Percentiles rank a stretch among this genome's conserved stretches.
These are phyloP conservation scores for Benthosema pterotum DNA, from an alignment of 2,797 vertebrate genomes.

Conservation along the genomic window DNA sequence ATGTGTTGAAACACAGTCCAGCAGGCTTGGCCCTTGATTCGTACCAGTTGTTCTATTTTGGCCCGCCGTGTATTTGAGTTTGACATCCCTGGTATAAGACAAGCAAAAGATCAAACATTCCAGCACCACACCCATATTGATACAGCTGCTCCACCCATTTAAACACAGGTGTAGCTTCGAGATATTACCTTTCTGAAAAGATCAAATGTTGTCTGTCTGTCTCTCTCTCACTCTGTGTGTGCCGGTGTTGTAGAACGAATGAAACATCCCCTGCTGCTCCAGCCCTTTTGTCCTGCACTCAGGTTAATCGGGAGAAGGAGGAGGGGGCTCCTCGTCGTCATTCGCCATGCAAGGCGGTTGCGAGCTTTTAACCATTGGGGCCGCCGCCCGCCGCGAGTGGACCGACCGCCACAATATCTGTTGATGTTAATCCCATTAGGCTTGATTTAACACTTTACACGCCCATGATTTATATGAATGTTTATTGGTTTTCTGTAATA, in stretches of 20 bases:
- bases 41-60: too few relatives aligned
- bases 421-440: conserved; percentile 89
- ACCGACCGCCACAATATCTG: conserved; percentile 86
- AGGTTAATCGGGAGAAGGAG: conserved; percentile 57
- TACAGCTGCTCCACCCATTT: conserved; percentile 69
- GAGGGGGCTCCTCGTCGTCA: conserved; percentile 58
- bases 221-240: too few relatives aligned
- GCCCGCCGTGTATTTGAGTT: too few relatives aligned
- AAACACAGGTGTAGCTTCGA: conserved; percentile 75
- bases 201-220: conserved; percentile 75
- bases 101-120: conserved; percentile 65
- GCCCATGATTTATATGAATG: conserved; percentile 88
- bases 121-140: conserved; percentile 72
- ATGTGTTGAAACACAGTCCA: too few relatives aligned
- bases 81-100: too few relatives aligned
- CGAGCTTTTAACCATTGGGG: conserved; percentile 77
- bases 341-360: conserved; percentile 65
- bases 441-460: conserved; percentile 89
- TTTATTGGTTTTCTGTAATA: conserved; percentile 91
- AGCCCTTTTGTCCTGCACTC: conserved; percentile 57
- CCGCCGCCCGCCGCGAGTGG: conserved; percentile 79
- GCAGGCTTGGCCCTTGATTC: too few relatives aligned
- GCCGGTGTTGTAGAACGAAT: conserved; percentile 67
- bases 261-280: conserved; percentile 45
- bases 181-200: conserved; percentile 69